Base-by-base conservation (phyloP, 2,113 vertebrate species). In the Callithrix jacchus region DNA sequence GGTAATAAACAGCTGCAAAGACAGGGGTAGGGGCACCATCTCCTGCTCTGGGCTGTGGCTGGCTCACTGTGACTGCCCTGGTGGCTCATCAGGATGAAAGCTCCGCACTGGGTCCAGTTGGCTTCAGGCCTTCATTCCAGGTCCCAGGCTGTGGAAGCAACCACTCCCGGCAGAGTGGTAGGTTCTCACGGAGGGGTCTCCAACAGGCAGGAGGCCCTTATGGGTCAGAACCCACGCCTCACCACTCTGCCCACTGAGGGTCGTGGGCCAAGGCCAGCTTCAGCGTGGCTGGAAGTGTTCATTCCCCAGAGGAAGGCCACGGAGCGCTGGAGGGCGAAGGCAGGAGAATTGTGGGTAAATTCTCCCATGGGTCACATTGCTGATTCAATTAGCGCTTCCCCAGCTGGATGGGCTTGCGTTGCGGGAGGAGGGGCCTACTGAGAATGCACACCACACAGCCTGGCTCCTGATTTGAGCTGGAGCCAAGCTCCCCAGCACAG, bases 401-500 rank as follows among this genome's bases (percentile, higher is more conserved):
- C 47, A 20, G 42, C 4, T 35, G 64, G 5, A 0, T 2, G 27
- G 87, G 61, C 37, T 17, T 10, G 23, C 5, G 5, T 6, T 64
- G 27, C 13, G 25, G 10, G 56, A 13, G 1, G 17, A 58, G 23
- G n/a, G 47, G 32, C 52, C 8, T 0, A 0, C 9, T 0, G 6
- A 11, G 18, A 14, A 23, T 21, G 56, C 35, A 4, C 23, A 17
- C 8, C 17, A 17, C 18, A 5, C 35, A 52, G 2, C 11, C 30
- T 4, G 14, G 21, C 30, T 25, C 42, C 30, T 4, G 11, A 54
- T 8, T 4, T 5, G 35, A 20, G 82, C 73, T 64, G 18, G 61
- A 37, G 4, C 1, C 4, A 9, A 30, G 81, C 54, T 45, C 17
- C 17, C 1, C 3, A 9, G 45, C 9, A 8, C 14, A 0, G n/a